Conservation (phyloP, 2,797 vertebrate species). For the Brachymystax lenok region DNA sequence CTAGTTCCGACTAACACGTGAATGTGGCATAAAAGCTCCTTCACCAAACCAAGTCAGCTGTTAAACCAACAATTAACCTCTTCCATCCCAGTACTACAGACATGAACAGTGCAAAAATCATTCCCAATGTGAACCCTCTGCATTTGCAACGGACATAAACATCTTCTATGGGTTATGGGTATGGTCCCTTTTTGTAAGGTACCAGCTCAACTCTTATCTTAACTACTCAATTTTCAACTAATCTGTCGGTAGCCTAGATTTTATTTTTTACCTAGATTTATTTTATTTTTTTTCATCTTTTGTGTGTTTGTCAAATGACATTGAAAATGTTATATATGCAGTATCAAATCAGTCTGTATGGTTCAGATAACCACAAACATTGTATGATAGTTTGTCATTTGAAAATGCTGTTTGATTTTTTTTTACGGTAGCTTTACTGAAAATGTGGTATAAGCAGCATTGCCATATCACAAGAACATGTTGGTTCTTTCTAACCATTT, state of each 20-base stretch:
- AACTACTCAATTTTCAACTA: not conserved
- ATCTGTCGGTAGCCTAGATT: not conserved
- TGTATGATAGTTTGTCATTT: not conserved
- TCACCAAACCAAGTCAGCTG: constrained; percentile 66
- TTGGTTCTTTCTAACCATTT: not conserved
- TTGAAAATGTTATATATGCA: not conserved
- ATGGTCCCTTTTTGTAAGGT: constrained; percentile 1
- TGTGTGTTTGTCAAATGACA: not conserved
- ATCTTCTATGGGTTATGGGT: not conserved
- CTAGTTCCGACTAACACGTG: too few relatives aligned
- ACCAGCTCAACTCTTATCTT: not conserved
- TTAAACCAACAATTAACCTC: constrained; percentile 70
- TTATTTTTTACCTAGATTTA: too few relatives aligned
- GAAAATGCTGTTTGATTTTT: not conserved
- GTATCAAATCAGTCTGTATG: not conserved
- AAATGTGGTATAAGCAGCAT: not conserved
- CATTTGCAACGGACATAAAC: not conserved
- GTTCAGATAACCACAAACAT: not conserved
- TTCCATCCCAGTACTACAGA: constrained; percentile 62
- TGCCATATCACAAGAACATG: not conserved
- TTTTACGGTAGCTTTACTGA: not conserved
- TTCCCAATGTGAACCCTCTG: not conserved
- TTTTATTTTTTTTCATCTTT: not conserved
- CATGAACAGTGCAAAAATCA: constrained; percentile 44
- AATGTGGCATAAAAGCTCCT: constrained; percentile 37